Evolutionary conservation across 1,140 invertebrate species (phyloP).

Genomic region (Drosophila kikkawai): DNA sequence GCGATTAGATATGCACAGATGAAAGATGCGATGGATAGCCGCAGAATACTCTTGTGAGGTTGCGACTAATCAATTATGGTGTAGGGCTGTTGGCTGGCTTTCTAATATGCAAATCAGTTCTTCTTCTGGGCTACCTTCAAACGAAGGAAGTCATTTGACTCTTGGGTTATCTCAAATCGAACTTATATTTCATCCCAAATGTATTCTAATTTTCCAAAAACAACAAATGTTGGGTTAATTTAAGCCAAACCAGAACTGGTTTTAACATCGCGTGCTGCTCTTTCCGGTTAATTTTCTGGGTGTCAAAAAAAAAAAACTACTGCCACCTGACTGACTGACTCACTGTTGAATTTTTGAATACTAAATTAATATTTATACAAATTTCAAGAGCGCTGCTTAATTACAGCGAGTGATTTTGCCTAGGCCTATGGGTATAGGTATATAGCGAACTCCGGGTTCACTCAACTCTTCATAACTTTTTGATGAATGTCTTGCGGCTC

Average conservation of each 20-base stretch:
- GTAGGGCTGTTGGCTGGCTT: conserved; percentile 27
- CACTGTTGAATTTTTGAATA: conserved; percentile 61
- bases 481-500: conserved; percentile 74
- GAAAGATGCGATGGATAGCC: conserved; percentile 19
- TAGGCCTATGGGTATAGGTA: conserved; percentile 14
- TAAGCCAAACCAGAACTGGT: conserved; percentile 40
- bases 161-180: conserved; percentile 34
- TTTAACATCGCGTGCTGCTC: conserved; percentile 50
- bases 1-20: conserved; percentile 36
- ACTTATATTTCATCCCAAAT: conserved; percentile 26
- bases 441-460: conserved; percentile 58
- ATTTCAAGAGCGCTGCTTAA: conserved; percentile 59
- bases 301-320: conserved; percentile 54
- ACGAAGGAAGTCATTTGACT: conserved; percentile 27
- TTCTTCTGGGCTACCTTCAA: conserved; percentile 16
- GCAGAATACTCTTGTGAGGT: conserved; percentile 10
- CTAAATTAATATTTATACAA: conserved; percentile 37
- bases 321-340: conserved; percentile 43
- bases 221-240: conserved; percentile 16
- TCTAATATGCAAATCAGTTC: conserved; percentile 40
- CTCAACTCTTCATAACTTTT: conserved; percentile 62
- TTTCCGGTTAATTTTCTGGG: conserved; percentile 59
- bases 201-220: conserved; percentile 30
- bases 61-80: conserved; percentile 23
- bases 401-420: conserved; percentile 58